These are phyloP conservation scores for Octopus sinensis DNA, from an alignment of 1,140 invertebrate species.

Conservation along the genomic window DNA sequence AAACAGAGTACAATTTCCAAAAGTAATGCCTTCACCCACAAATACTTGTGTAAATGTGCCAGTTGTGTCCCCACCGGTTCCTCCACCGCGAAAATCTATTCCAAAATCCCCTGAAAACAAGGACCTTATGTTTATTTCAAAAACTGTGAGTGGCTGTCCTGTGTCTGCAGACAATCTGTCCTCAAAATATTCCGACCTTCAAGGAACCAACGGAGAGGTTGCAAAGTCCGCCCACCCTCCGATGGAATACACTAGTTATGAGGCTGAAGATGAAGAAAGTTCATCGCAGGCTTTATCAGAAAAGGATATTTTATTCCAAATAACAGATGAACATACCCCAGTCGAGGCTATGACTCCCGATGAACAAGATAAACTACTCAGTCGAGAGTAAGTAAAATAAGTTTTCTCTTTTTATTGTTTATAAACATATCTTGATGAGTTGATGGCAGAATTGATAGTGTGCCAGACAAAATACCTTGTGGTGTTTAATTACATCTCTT, in stretches of 20 bases:
- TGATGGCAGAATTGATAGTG: too few relatives aligned
- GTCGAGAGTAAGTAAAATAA: not conserved
- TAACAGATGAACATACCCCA: not conserved
- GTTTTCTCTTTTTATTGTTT: not conserved
- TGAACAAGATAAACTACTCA: constrained; percentile 12
- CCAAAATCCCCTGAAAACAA: not conserved
- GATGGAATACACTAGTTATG: not conserved
- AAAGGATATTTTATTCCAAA: constrained; percentile 1
- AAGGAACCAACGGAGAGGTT: too few relatives aligned
- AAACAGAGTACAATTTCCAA: not conserved
- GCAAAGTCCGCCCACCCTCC: not conserved
- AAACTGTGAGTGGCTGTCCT: not conserved
- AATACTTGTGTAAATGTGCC: not conserved
- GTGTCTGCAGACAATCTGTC: not conserved
- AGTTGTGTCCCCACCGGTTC: not conserved
- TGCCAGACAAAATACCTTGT: too few relatives aligned
- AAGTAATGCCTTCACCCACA: not conserved
- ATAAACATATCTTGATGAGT: not conserved
- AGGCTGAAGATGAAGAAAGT: not conserved
- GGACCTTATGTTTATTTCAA: not conserved
- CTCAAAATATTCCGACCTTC: not conserved
- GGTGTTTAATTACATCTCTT: too few relatives aligned
- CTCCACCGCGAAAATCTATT: constrained; percentile 11
- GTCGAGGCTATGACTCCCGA: not conserved
- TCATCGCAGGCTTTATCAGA: not conserved